These are phyloP conservation scores for Macquaria australasica DNA, from an alignment of 2,113 vertebrate genomes.

Conservation along the genomic window DNA sequence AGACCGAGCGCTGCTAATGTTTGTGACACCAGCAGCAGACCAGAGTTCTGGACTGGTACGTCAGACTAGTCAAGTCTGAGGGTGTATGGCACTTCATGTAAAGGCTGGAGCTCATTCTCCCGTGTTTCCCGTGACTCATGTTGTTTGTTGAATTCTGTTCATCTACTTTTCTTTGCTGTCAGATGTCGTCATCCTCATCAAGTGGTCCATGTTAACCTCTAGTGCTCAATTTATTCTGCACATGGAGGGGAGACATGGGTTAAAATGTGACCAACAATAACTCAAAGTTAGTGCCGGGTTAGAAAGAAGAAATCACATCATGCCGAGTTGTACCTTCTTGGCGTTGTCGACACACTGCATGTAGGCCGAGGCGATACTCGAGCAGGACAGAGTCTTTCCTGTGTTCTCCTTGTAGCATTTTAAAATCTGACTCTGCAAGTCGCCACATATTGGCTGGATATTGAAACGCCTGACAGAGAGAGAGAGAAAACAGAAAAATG, in stretches of 20 bases:
- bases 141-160: not conserved
- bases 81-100: not conserved
- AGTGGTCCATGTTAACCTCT: constrained; percentile 59
- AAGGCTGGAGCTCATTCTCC: constrained; percentile 12
- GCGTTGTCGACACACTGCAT: constrained; percentile 91
- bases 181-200: not conserved
- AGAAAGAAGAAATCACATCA: too few relatives aligned
- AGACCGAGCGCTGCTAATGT: not conserved
- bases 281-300: not conserved
- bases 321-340: constrained; percentile 86
- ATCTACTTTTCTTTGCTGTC: not conserved
- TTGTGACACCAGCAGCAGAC: not conserved
- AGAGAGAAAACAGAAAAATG: not conserved
- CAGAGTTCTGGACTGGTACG: not conserved
- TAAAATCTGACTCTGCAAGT: constrained; percentile 91
- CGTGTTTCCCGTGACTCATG: not conserved
- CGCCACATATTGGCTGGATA: constrained; percentile 88
- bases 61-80: not conserved
- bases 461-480: constrained; percentile 84
- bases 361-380: constrained; percentile 90
- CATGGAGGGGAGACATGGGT: not conserved
- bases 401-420: constrained; percentile 91
- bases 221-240: constrained; percentile 70
- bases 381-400: constrained; percentile 92
- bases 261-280: not conserved